A percentile compares a stretch with the other conserved stretches of the same genome.
These are phyloP conservation scores for Hormaphis cornu DNA, from an alignment of 1,140 invertebrate genomes.

Conservation along the genomic window DNA sequence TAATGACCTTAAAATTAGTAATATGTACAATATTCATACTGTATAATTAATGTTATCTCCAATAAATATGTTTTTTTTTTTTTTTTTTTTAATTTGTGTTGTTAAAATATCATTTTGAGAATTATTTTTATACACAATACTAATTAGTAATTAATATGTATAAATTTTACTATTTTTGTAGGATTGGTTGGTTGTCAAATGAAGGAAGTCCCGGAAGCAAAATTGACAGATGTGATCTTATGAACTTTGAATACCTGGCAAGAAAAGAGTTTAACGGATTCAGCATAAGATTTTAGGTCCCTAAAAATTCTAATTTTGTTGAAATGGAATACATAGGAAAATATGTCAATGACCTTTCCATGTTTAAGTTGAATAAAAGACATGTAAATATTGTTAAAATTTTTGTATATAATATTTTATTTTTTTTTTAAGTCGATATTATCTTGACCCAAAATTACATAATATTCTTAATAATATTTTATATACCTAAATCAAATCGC, in stretches of 20 bases:
- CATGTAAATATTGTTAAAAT: constrained; percentile 14
- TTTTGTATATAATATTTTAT: constrained; percentile 18
- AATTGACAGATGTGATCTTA: constrained; percentile 70
- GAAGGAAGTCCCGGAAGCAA: constrained; percentile 74
- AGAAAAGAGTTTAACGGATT: constrained; percentile 69
- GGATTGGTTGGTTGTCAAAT: constrained; percentile 71
- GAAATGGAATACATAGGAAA: neutral
- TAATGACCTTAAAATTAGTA: no score
- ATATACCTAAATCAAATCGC: constrained; percentile 4
- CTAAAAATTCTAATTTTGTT: neutral
- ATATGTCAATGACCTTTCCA: neutral
- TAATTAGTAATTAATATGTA: neutral
- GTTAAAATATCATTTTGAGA: no score
- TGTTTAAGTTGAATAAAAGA: constrained; percentile 5
- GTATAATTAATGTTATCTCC: no score
- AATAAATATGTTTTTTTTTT: no score
- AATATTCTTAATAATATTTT: constrained; percentile 20
- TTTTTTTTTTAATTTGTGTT: no score
- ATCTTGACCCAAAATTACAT: neutral
- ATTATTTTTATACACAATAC: neutral
- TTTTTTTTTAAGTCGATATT: constrained; percentile 18
- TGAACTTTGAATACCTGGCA: constrained; percentile 69
- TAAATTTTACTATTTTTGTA: constrained; percentile 42
- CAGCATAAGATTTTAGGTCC: constrained; percentile 65
- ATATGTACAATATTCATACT: no score